Evolutionary conservation across 92 coral and sea anemone genomes (phyloP).

Genomic region (Porites lobata): DNA sequence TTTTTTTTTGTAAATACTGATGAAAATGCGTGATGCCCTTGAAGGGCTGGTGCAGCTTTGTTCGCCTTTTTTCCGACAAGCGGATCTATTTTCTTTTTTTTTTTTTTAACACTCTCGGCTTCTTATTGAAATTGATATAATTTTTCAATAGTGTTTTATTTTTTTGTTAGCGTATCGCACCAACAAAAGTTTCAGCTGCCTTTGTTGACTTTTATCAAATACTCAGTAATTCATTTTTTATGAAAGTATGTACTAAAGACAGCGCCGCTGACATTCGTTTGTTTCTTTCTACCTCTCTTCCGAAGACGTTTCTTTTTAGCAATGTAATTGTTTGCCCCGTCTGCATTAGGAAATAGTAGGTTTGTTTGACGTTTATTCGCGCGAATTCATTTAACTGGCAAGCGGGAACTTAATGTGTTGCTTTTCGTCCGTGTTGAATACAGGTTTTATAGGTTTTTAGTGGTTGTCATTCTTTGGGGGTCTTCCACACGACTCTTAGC

Average conservation of each 20-base stretch:
- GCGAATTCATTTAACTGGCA: too few relatives aligned
- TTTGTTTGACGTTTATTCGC: too few relatives aligned
- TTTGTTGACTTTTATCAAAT: not conserved
- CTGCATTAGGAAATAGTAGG: too few relatives aligned
- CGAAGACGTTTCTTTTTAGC: not conserved
- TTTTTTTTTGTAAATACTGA: too few relatives aligned
- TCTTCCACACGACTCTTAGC: too few relatives aligned
- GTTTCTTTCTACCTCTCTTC: not conserved
- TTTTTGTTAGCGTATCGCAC: too few relatives aligned
- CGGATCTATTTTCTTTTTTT: not conserved
- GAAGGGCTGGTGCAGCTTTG: not conserved
- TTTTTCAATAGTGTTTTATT: not conserved
- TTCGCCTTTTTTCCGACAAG: not conserved
- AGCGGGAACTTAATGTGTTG: too few relatives aligned
- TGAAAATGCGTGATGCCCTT: too few relatives aligned
- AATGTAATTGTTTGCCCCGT: not conserved
- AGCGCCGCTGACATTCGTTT: not conserved
- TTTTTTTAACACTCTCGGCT: not conserved
- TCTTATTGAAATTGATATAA: not conserved
- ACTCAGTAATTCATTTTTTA: not conserved
- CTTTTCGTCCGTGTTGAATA: too few relatives aligned
- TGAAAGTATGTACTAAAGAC: not conserved
- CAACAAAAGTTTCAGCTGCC: slow-evolving; percentile 2
- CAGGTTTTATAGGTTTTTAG: too few relatives aligned
- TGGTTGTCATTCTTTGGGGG: too few relatives aligned